These are phyloP conservation scores for Andrena cerasifolii DNA, from an alignment of 1,140 invertebrate genomes.

Conservation along the genomic window DNA sequence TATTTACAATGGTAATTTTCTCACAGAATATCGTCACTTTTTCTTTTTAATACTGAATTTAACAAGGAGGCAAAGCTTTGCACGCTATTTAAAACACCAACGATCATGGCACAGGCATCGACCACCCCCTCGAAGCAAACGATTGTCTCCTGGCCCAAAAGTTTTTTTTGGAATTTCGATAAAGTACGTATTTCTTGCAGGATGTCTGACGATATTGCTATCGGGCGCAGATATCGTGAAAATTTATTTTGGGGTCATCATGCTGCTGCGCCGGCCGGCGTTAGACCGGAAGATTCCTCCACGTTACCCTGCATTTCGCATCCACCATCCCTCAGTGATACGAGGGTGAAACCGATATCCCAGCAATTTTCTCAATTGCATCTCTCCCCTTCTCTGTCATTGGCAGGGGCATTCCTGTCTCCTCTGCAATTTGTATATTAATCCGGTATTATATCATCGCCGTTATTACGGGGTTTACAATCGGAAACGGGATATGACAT, in stretches of 20 bases:
- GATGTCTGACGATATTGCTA: neutral
- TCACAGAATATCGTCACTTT: no score
- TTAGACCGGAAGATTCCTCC: conserved; percentile 57
- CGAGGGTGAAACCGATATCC: conserved; percentile 59
- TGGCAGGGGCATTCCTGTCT: conserved; percentile 31
- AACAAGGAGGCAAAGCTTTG: no score
- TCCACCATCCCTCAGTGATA: conserved; percentile 16
- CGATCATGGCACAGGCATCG: no score
- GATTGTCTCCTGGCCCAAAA: no score
- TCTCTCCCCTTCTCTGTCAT: conserved; percentile 23
- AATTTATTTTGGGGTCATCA: conserved; percentile 54
- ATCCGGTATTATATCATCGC: conserved; percentile 40
- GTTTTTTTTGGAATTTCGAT: no score
- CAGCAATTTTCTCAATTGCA: conserved; percentile 66
- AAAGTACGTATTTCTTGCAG: no score
- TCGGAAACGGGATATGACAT: neutral
- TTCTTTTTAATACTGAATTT: no score
- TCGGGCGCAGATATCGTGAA: conserved; percentile 8
- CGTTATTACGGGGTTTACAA: conserved; percentile 1
- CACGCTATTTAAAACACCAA: no score
- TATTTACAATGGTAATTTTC: no score
- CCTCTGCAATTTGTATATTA: conserved; percentile 39
- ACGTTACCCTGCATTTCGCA: conserved; percentile 30
- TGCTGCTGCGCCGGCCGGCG: conserved; percentile 28
- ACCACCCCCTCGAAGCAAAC: no score